Base-by-base conservation (phyloP, 1,140 invertebrate genomes). In the Drosophila baimaii region DNA sequence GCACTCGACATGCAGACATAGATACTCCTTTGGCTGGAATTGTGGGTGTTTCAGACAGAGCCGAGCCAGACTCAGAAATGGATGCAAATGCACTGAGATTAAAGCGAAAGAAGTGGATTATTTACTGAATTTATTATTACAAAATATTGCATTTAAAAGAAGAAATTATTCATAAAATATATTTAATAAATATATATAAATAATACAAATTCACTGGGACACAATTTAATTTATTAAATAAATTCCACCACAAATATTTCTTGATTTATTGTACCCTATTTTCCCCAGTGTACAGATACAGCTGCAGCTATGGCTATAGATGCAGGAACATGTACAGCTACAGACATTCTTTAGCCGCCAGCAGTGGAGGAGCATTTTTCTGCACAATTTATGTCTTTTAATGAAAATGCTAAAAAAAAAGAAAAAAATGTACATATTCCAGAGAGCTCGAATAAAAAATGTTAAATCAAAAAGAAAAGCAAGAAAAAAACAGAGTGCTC, bases 321-420 rank as follows among this genome's bases (percentile, higher is more conserved):
- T 71, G 43, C 63, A 71, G 52, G 29, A 51, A 58, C 25, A 78
- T 44, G 25, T 44, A 29, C 46, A 47, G 65, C 59, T 37, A 59
- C 49, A 75, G 52, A 70, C 71, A 86, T 81, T 81, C 68, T 77
- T 85, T 63, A 27, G 49, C 62, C 35, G 35, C 23, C 56, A 56
- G 66, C 44, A 39, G 72, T 39, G 44, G 49, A 56, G 70, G 44
- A 74, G 77, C 81, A 88, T 89, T 88, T 89, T 89, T 83, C 84
- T 88, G 84, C 84, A 89, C 84, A 88, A 88, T 88, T 88, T 88
- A 88, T 88, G 84, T 83, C 84, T 88, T 83, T 88, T 88, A 88
- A 88, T 88, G 84, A 89, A 89, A 88, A 89, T 80, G 56, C 49
- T 55, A 77, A 71, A 61, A 65, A 52, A 41, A 44, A 52, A 35